phyloP scores from a whole-genome alignment of 2,888 invertebrate genomes.

The Odontomyia ornata region DNA sequence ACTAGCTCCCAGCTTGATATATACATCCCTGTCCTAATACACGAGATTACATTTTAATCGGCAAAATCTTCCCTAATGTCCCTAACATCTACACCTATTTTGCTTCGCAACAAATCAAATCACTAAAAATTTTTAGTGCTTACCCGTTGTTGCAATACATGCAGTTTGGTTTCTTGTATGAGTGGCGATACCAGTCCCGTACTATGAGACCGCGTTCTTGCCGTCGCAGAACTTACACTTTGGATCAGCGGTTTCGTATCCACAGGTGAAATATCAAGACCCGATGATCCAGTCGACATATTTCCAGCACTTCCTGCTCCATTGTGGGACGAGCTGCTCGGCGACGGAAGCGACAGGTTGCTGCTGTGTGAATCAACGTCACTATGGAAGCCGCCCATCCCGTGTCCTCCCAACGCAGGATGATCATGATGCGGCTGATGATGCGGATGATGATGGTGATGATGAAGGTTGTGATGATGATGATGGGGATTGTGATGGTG shows the following conservation, averaged over 20 bases:
- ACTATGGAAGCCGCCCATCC: slow-evolving; percentile 59
- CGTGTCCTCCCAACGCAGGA: slow-evolving; percentile 27
- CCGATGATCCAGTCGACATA: slow-evolving; percentile 71
- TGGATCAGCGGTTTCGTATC: slow-evolving; percentile 72
- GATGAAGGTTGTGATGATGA: slow-evolving; percentile 54
- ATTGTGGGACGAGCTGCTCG: slow-evolving; percentile 78
- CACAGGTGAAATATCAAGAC: slow-evolving; percentile 66
- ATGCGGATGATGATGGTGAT: slow-evolving; percentile 52
- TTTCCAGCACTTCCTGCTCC: slow-evolving; percentile 64
- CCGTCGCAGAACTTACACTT: slow-evolving; percentile 80
- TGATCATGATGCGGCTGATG: slow-evolving; percentile 50
- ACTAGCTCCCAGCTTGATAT: no score
- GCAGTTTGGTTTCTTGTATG: slow-evolving; percentile 68
- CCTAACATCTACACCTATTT: neutral
- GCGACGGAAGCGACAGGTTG: slow-evolving; percentile 82
- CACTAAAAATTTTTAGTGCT: slow-evolving; percentile 65
- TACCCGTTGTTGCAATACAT: slow-evolving; percentile 88
- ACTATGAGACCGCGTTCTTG: slow-evolving; percentile 55
- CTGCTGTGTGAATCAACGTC: slow-evolving; percentile 69
- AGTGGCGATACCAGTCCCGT: slow-evolving; percentile 69
- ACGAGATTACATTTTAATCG: no score
- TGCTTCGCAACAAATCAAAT: slow-evolving; percentile 50
- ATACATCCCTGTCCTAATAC: no score
- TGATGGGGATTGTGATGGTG: slow-evolving; percentile 54
- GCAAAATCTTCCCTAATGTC: no score